phyloP scores from a whole-genome alignment of 2,888 invertebrate genomes.

The Anoplius nigerrimus region DNA sequence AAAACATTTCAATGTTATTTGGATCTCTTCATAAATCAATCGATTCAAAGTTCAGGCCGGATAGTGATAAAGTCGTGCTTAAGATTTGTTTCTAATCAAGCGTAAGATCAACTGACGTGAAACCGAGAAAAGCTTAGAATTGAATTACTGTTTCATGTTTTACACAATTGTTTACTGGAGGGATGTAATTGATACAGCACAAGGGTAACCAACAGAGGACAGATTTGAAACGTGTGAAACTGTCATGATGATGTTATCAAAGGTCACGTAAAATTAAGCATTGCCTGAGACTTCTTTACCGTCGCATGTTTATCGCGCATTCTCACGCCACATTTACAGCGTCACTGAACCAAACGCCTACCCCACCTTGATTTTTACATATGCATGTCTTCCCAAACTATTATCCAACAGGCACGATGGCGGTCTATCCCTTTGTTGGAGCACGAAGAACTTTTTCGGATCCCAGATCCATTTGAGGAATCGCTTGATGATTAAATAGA shows the following conservation, averaged over 20 bases:
- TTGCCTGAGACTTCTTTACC: not conserved
- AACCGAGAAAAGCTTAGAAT: too few relatives aligned
- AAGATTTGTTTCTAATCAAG: too few relatives aligned
- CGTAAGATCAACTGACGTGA: too few relatives aligned
- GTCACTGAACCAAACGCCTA: not conserved
- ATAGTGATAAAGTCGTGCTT: too few relatives aligned
- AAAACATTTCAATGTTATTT: too few relatives aligned
- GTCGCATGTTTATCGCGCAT: conserved; percentile 5
- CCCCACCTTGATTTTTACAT: conserved; percentile 80
- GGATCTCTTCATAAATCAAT: not conserved
- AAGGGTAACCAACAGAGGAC: too few relatives aligned
- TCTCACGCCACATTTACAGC: not conserved
- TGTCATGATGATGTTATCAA: conserved; percentile 27
- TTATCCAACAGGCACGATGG: conserved; percentile 79
- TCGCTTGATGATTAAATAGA: conserved; percentile 76
- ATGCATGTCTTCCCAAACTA: conserved; percentile 79
- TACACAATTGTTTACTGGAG: too few relatives aligned
- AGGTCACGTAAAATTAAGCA: conserved; percentile 24
- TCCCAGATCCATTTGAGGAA: conserved; percentile 77
- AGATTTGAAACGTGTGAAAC: too few relatives aligned
- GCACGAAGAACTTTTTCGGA: conserved; percentile 73
- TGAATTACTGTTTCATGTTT: too few relatives aligned
- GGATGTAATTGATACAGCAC: too few relatives aligned
- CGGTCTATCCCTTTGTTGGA: conserved; percentile 77
- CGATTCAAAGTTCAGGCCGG: conserved; percentile 4